phyloP scores from a whole-genome alignment of 2,888 invertebrate species.

The Latrodectus elegans region DNA sequence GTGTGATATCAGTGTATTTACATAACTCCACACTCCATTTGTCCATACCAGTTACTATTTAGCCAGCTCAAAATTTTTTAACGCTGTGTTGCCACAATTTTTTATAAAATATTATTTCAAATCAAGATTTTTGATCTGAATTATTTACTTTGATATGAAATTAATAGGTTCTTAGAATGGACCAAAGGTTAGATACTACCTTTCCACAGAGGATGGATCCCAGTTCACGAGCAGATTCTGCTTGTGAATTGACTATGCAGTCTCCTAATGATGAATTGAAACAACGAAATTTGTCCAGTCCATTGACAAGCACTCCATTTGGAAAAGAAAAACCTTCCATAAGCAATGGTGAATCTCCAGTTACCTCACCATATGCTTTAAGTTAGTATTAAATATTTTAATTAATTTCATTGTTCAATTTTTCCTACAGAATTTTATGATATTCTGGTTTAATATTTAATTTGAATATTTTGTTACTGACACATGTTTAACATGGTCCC shows the following conservation, averaged over 20 bases:
- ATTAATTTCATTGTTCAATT: not conserved
- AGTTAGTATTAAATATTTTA: conserved; percentile 29
- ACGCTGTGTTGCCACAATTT: no score
- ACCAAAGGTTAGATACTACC: conserved; percentile 67
- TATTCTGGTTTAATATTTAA: no score
- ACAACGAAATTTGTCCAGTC: conserved; percentile 55
- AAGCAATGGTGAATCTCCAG: conserved; percentile 51
- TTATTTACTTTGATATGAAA: no score
- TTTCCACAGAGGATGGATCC: conserved; percentile 73
- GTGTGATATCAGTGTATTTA: no score
- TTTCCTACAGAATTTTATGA: no score
- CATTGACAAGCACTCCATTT: conserved; percentile 61
- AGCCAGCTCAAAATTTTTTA: no score
- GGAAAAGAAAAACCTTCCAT: conserved; percentile 52
- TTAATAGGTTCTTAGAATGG: conserved; percentile 72
- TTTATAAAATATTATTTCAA: no score
- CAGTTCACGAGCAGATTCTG: conserved; percentile 75
- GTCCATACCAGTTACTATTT: no score
- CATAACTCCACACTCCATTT: no score
- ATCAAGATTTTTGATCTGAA: no score
- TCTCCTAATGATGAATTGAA: conserved; percentile 64
- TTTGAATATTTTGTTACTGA: no score
- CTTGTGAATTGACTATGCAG: conserved; percentile 68
- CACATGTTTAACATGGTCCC: no score
- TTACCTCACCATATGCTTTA: conserved; percentile 53